Conservation (phyloP, 2,113 vertebrate species). For the Guaruba guarouba region DNA sequence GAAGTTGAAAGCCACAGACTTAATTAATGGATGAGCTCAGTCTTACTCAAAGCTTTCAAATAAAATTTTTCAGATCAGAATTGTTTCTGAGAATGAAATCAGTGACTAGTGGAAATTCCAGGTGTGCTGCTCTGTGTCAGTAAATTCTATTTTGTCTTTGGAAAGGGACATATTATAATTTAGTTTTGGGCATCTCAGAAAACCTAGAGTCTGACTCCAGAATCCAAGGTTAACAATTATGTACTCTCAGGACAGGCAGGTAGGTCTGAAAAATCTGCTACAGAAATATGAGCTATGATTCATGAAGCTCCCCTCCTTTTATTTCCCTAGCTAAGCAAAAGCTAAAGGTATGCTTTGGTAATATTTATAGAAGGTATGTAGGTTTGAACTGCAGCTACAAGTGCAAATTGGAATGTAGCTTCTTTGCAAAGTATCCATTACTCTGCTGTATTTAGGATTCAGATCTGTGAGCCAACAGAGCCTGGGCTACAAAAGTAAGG, state of each 20-base stretch:
- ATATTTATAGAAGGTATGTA: background rate
- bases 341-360: background rate
- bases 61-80: background rate
- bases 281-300: background rate
- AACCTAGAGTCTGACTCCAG: background rate
- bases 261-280: background rate
- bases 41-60: background rate
- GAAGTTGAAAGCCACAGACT: background rate
- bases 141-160: background rate
- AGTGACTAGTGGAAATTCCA: background rate
- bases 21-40: background rate
- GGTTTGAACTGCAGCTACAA: background rate
- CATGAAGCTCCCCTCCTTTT: background rate
- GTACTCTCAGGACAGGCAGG: background rate
- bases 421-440: background rate
- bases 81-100: background rate
- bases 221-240: background rate
- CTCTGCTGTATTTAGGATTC: background rate
- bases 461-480: background rate
- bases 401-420: background rate
- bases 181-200: background rate
- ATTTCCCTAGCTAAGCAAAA: background rate
- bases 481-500: background rate
- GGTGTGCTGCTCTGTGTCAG: background rate
- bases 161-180: background rate